A percentile compares a stretch with the other conserved stretches of the same genome.
Evolutionary conservation across 2,113 vertebrate species (phyloP).

Genomic region (Prinia subflava): DNA sequence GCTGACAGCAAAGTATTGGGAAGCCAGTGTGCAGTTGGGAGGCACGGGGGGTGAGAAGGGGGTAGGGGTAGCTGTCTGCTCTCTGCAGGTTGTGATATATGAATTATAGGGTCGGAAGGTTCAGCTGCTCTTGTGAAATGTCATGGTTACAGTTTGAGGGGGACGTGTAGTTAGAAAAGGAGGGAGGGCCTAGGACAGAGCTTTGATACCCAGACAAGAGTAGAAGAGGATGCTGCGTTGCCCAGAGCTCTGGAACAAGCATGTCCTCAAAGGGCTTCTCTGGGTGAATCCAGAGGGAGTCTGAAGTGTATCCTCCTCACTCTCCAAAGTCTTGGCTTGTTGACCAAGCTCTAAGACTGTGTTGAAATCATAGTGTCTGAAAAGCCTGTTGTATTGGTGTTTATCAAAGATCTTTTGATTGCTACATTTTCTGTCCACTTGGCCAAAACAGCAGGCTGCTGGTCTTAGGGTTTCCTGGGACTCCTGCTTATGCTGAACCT

Average conservation of each 20-base stretch:
- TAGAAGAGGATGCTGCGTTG: neutral
- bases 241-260: neutral
- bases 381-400: neutral
- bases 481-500: neutral
- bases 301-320: neutral
- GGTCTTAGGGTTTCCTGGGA: neutral
- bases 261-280: neutral
- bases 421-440: neutral
- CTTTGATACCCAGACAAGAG: neutral
- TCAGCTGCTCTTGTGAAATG: neutral
- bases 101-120: neutral
- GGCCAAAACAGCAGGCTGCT: neutral
- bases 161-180: neutral
- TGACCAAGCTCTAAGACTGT: neutral
- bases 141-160: neutral
- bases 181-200: neutral
- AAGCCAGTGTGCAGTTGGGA: neutral
- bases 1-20: neutral
- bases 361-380: neutral
- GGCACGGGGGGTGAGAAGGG: neutral
- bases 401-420: neutral
- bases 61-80: neutral
- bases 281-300: neutral
- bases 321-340: neutral
- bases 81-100: rapidly evolving